A percentile compares a stretch with the other conserved stretches of the same genome.
Evolutionary conservation across 2,888 invertebrate genomes (phyloP).

Genomic region (Pandemis corylana): DNA sequence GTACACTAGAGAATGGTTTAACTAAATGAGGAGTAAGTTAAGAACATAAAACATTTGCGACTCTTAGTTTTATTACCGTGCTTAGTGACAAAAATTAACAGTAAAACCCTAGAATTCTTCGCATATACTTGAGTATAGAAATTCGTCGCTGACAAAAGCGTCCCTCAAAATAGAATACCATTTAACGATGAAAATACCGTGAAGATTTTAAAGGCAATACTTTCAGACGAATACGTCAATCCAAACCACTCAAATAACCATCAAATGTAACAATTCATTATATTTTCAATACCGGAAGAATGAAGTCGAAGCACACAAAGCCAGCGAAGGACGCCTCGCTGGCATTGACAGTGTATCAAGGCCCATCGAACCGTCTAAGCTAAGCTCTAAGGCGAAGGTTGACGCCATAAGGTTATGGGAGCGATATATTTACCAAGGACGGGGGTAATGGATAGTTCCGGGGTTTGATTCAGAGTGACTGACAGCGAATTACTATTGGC

Average conservation of each 20-base stretch:
- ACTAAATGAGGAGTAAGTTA: too few relatives aligned
- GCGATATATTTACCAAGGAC: conserved; percentile 13
- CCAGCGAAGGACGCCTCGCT: conserved; percentile 10
- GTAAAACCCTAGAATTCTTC: too few relatives aligned
- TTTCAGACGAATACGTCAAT: not conserved
- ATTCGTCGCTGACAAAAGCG: too few relatives aligned
- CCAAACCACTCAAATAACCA: not conserved
- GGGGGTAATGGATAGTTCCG: not conserved
- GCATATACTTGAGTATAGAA: too few relatives aligned
- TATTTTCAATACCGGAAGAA: conserved; percentile 2
- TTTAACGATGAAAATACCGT: too few relatives aligned
- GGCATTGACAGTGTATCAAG: conserved; percentile 28
- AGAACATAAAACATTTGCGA: too few relatives aligned
- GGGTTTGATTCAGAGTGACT: not conserved
- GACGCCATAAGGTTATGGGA: conserved; percentile 8
- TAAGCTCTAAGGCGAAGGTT: conserved; percentile 12
- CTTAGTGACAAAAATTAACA: too few relatives aligned
- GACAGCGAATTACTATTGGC: conserved; percentile 6
- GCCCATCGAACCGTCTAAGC: conserved; percentile 18
- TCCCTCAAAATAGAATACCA: too few relatives aligned
- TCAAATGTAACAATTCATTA: not conserved
- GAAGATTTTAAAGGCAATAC: too few relatives aligned
- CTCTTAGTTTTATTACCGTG: too few relatives aligned
- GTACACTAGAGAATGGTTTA: too few relatives aligned
- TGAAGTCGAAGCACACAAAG: conserved; percentile 18